Base-by-base conservation (phyloP, 2,888 invertebrate species). In the Polydrusus pterygomalis region DNA sequence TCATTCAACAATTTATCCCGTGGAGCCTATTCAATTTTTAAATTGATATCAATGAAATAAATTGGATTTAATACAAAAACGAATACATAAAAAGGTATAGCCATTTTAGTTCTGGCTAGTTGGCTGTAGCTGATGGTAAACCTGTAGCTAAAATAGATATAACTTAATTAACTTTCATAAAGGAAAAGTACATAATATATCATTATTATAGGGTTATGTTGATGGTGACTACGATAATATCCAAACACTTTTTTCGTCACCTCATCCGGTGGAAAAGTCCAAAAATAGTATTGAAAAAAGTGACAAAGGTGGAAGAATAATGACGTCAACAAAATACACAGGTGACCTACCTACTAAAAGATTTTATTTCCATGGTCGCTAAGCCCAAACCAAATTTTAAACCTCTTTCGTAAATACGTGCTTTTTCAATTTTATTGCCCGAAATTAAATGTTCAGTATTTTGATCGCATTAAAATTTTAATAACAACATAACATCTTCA, bases 11-110 rank as follows among this genome's bases (percentile, higher is more conserved):
- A 40, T 7, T 38, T 25, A 38, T 38, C 25, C 25, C 5, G 25
- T 25, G 25, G 25, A 25, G 25, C 25, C 25, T 25, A 25, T 25
- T 60, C 17, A 38, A 60, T 60, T 60, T 60, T 18, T 60, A 38
- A 54, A 60, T 38, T 34, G 38, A 17, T 17, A 60, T 38, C 15
- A 15, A 58, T 17, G 58, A 9, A 58, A 38, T 38, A 38, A 38
- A 60, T 58, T 38, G 38, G 25, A 54, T 30, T 15, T 38, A 38
- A 60, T 38, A 38, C 17, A 60, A 38, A 60, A 38, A 18, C 17
- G 38, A 60, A 38, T 34, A 58, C 13, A 30, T 54, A 54, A 30
- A 13, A 54, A 54, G 2, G 2, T 30, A 54, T 2, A 30, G 6
- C 18, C 51, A 17, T 51, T 51, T 51, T 51, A 51, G 20, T 56